Evolutionary conservation across 1,140 invertebrate genomes (phyloP), one percentile per base, ranked within the genome.

Genomic region (Apis laboriosa): DNA sequence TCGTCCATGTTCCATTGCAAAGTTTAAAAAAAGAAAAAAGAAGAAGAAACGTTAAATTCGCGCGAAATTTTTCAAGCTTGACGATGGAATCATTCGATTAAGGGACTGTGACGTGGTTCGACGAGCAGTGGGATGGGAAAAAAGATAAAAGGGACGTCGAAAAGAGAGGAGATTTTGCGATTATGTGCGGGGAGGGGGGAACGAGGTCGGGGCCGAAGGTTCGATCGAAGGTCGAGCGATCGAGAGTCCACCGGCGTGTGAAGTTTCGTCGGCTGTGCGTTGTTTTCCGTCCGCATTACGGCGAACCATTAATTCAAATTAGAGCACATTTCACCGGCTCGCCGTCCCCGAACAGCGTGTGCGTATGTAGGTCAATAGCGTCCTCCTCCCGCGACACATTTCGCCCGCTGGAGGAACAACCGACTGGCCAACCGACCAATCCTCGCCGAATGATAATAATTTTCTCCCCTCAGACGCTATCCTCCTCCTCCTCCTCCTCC

Each of bases 271-370:
- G 55, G 49, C 2, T 19, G 15, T 56, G 66, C 24, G 67, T 83
- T 71, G 67, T 72, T 83, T 83, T 64, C 24, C 15, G 34, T 43
- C 43, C 80, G 7, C 53, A n/a, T 82, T 77, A 66, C 63, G 70
- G 73, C 13, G 28, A 55, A 58, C 64, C 80, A 82, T 82, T 82
- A 67, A 77, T 82, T 77, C 74, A 49, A 55, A 82, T 82, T 82
- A 82, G 64, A 70, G 24, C 67, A 77, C 43, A 58, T 76, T 68
- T 76, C 53, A 9, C 72, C 51, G 73, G 49, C 51, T 55, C 56
- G 17, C 11, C n/a, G n/a, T n/a, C n/a, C n/a, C 28, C 24, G 63
- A 12, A 53, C 43, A 19, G 13, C 12, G 1, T 63, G 0, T 13
- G 15, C 17, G 70, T 17, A 82, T 82, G 74, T 82, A 24, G 80